phyloP scores from a whole-genome alignment of 2,113 vertebrate species.

The Apus apus region DNA sequence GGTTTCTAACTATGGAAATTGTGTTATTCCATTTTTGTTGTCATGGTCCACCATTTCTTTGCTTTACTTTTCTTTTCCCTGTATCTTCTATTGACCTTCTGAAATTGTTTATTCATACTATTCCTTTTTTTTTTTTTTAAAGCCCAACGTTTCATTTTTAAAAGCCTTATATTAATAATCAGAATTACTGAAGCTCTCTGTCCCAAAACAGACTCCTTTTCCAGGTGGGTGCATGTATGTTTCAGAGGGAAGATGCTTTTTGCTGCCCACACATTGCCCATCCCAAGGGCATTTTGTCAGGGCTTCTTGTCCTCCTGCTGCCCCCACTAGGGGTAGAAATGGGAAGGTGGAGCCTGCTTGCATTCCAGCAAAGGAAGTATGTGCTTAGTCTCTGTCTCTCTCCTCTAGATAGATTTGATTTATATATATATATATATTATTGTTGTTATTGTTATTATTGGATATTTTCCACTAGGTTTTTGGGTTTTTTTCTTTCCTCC shows the following conservation, averaged over 20 bases:
- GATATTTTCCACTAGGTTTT: accelerated
- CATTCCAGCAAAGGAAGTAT: no score
- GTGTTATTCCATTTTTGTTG: not conserved
- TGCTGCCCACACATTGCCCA: not conserved
- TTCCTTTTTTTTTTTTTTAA: not conserved
- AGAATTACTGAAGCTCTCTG: not conserved
- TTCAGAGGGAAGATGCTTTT: not conserved
- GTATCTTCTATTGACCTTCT: not conserved
- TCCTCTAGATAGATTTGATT: not conserved
- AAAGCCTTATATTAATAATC: not conserved
- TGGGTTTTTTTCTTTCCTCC: not conserved
- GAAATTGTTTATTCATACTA: not conserved
- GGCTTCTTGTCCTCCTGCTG: not conserved
- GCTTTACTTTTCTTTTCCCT: not conserved
- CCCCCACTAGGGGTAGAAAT: not conserved
- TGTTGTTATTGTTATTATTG: no score
- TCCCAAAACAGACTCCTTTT: not conserved
- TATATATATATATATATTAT: no score
- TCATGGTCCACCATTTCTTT: not conserved
- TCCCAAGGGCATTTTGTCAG: accelerated
- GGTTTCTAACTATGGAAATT: not conserved
- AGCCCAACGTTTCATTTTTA: not conserved
- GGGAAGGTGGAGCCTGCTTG: not conserved
- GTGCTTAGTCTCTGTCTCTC: not conserved
- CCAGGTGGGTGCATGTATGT: not conserved